Percentiles rank a stretch among this genome's conserved stretches.
Evolutionary conservation across 2,113 vertebrate genomes (phyloP).

Genomic region (Sebastes schlegelii): DNA sequence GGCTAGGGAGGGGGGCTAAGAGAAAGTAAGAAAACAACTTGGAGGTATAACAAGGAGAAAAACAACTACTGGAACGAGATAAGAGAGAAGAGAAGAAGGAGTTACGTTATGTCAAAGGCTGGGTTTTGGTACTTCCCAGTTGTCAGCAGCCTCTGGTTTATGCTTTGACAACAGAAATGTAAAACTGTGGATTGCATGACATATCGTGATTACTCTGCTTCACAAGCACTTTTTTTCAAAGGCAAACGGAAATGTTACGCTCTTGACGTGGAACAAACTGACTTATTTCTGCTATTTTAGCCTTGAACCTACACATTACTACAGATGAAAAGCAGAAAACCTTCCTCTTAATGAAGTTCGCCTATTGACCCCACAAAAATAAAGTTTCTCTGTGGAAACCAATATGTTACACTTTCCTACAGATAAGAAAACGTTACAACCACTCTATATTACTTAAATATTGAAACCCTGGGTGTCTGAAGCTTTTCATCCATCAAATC

Average conservation of each 20-base stretch:
- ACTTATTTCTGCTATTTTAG: background rate
- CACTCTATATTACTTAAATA: background rate
- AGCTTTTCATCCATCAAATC: background rate
- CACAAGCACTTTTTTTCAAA: background rate
- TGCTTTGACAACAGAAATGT: slow-evolving; percentile 16
- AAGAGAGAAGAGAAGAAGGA: background rate
- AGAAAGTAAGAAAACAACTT: slow-evolving; percentile 17
- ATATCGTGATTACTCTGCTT: background rate
- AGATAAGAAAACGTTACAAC: too few species aligned
- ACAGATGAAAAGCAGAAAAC: background rate
- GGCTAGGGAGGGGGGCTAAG: background rate
- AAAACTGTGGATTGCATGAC: slow-evolving; percentile 12
- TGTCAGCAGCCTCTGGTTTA: background rate
- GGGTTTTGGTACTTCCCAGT: background rate
- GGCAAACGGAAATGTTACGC: background rate
- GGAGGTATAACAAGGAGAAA: background rate
- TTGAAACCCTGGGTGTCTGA: background rate
- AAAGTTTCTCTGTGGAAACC: background rate
- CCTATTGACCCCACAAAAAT: too few species aligned
- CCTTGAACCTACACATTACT: background rate
- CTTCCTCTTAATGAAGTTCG: background rate
- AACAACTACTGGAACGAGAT: background rate
- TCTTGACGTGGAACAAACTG: too few species aligned
- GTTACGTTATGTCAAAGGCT: background rate
- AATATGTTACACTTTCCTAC: background rate